These are phyloP conservation scores for Otolemur crassicaudatus DNA, from an alignment of 2,797 vertebrate genomes.

Conservation along the genomic window DNA sequence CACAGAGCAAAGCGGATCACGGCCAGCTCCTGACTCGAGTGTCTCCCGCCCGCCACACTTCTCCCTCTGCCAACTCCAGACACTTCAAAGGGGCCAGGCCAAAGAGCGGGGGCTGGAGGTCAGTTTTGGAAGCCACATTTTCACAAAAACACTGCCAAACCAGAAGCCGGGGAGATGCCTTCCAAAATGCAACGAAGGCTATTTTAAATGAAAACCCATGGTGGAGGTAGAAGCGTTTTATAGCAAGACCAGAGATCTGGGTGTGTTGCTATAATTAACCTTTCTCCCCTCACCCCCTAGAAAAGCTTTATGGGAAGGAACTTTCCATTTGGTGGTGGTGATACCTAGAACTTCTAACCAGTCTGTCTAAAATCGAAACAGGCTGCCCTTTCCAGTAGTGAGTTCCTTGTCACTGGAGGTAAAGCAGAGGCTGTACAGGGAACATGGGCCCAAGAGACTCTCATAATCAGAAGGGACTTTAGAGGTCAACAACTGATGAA, in stretches of 20 bases:
- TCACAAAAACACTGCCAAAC: neutral
- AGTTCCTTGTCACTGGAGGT: neutral
- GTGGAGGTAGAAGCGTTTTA: neutral
- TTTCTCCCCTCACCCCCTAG: neutral
- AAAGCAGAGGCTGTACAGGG: neutral
- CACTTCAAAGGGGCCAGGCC: neutral
- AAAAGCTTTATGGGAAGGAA: neutral
- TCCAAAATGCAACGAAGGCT: constrained; percentile 22
- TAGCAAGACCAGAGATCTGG: constrained; percentile 4
- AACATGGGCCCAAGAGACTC: neutral
- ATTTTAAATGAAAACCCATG: neutral
- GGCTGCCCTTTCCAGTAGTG: no score
- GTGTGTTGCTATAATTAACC: constrained; percentile 12
- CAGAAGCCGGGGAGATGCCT: constrained; percentile 55
- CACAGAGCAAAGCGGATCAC: constrained; percentile 75
- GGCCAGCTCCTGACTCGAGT: constrained; percentile 62
- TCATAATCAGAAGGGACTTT: neutral
- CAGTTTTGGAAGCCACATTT: constrained; percentile 51
- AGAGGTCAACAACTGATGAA: constrained; percentile 39
- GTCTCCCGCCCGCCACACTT: neutral
- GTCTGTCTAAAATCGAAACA: neutral
- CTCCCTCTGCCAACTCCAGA: constrained; percentile 57
- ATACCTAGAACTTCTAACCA: neutral
- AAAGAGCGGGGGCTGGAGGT: constrained; percentile 29
- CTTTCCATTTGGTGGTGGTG: neutral